phyloP scores from a whole-genome alignment of 2,113 vertebrate genomes.

The Pituophis catenifer region DNA sequence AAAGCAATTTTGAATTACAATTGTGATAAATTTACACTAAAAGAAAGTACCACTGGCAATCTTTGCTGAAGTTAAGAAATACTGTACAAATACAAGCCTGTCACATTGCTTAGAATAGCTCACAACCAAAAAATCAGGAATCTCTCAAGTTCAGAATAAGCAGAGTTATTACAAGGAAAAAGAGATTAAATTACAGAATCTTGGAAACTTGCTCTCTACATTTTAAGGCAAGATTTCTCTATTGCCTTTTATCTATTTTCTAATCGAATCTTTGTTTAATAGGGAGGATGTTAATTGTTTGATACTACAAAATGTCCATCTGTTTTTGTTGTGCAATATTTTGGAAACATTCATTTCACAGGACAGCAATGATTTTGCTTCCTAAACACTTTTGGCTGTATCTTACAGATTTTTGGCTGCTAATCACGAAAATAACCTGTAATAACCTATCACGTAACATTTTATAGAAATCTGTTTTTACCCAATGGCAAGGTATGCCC shows the following conservation, averaged over 20 bases:
- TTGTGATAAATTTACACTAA: not conserved
- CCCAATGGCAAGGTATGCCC: not conserved
- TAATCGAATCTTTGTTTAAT: not conserved
- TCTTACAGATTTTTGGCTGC: not conserved
- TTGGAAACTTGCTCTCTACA: not conserved
- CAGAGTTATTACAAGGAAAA: not conserved
- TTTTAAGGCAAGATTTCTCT: not conserved
- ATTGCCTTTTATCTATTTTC: not conserved
- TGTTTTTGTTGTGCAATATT: not conserved
- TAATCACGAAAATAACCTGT: not conserved
- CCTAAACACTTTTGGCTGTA: not conserved
- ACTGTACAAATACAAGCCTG: not conserved
- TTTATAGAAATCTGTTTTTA: not conserved
- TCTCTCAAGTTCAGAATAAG: not conserved
- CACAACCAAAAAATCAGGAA: not conserved
- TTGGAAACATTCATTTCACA: not conserved
- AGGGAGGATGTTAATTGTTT: not conserved
- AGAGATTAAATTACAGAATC: not conserved
- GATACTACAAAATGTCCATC: not conserved
- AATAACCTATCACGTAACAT: not conserved
- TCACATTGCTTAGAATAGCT: not conserved
- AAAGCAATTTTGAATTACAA: conserved; percentile 1
- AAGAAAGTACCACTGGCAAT: not conserved
- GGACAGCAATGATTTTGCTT: not conserved
- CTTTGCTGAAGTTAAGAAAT: conserved; percentile 22